Evolutionary conservation across 2,888 invertebrate species (phyloP).

Genomic region (Neocrepidodera transversa): DNA sequence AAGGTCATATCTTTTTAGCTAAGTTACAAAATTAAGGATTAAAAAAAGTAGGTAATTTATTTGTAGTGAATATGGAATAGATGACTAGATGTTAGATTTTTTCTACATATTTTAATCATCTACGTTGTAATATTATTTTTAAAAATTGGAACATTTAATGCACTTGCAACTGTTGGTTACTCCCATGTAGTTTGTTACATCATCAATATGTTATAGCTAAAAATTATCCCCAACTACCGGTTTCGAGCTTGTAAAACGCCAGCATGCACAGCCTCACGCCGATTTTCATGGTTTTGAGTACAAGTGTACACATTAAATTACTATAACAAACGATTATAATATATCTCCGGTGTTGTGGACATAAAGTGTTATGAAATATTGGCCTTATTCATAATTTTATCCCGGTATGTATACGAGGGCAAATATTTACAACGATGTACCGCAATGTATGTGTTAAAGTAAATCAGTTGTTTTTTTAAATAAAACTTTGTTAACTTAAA

Average conservation of each 20-base stretch:
- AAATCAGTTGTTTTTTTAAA: no score
- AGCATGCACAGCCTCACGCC: conserved; percentile 3
- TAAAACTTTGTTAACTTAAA: no score
- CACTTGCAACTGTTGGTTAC: no score
- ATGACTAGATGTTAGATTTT: no score
- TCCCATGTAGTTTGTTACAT: not conserved
- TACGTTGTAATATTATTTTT: no score
- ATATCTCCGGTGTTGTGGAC: conserved; percentile 10
- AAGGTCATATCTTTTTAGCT: no score
- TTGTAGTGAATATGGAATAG: no score
- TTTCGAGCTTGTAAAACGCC: conserved; percentile 14
- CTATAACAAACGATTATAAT: conserved; percentile 16
- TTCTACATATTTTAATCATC: no score
- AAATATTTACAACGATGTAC: not conserved
- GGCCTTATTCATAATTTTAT: not conserved
- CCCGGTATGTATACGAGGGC: not conserved
- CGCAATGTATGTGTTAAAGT: no score
- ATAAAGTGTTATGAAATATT: conserved; percentile 19
- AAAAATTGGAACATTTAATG: no score
- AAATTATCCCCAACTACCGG: conserved; percentile 14
- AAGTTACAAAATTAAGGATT: no score
- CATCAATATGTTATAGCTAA: conserved; percentile 5
- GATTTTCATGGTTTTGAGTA: conserved; percentile 6
- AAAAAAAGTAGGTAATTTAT: no score
- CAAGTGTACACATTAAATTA: conserved; percentile 15